These are phyloP conservation scores for Periparus ater DNA, from an alignment of 2,797 vertebrate species.

Conservation along the genomic window DNA sequence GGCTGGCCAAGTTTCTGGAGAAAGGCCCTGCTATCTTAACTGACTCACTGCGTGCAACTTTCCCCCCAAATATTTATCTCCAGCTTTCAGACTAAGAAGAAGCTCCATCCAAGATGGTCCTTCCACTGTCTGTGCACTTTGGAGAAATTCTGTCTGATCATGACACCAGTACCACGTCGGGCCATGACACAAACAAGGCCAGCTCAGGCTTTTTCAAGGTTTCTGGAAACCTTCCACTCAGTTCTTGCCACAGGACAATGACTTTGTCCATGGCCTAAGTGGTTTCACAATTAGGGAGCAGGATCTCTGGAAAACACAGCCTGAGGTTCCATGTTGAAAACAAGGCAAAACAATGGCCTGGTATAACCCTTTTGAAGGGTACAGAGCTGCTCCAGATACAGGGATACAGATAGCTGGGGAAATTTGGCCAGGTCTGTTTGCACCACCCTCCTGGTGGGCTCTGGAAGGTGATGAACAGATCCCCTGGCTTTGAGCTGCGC, in stretches of 20 bases:
- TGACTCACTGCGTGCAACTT: background rate
- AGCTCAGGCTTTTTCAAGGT: background rate
- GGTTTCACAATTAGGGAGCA: background rate
- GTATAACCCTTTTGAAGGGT: background rate
- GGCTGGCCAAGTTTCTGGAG: constrained; percentile 17
- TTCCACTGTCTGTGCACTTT: background rate
- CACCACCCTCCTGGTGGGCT: background rate
- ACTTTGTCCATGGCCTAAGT: background rate
- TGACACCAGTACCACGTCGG: accelerated
- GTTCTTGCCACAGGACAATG: background rate
- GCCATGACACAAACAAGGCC: background rate
- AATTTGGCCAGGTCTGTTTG: background rate
- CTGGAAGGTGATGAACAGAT: background rate
- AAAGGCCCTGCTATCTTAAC: background rate
- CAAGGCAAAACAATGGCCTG: accelerated
- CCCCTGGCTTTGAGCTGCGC: background rate
- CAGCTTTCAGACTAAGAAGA: background rate
- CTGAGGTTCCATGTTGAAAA: background rate
- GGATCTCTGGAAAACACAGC: background rate
- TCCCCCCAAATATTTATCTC: background rate
- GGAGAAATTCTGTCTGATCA: background rate
- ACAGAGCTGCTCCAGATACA: background rate
- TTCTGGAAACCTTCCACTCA: background rate
- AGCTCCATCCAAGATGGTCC: background rate
- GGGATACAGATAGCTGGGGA: background rate